Evolutionary conservation across 1,140 invertebrate species (phyloP).

Genomic region (Riptortus pedestris): DNA sequence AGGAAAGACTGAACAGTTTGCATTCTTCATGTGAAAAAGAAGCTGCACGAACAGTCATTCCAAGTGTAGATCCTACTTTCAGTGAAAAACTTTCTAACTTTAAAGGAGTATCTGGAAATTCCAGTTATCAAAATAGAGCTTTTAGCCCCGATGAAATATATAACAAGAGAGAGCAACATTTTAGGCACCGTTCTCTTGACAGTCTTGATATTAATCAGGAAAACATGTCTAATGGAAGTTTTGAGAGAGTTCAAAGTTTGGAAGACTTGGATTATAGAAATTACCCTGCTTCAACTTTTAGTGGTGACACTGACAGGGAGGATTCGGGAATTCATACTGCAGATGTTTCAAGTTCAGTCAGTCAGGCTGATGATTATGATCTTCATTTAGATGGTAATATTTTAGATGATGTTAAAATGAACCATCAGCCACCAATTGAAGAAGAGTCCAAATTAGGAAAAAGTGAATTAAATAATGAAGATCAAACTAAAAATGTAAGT

Average conservation of each 20-base stretch:
- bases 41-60: constrained; percentile 36
- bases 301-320: constrained; percentile 58
- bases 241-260: constrained; percentile 54
- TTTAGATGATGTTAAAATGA: constrained; percentile 27
- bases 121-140: not conserved
- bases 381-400: constrained; percentile 34
- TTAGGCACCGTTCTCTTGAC: constrained; percentile 48
- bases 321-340: constrained; percentile 72
- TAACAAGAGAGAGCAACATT: constrained; percentile 31
- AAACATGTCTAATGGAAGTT: constrained; percentile 42
- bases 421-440: constrained; percentile 28
- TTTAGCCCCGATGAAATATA: constrained; percentile 32
- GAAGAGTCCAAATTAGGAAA: constrained; percentile 25
- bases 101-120: not conserved
- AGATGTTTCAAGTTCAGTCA: constrained; percentile 63
- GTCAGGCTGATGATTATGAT: constrained; percentile 52
- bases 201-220: constrained; percentile 47
- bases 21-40: constrained; percentile 44
- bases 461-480: constrained; percentile 3
- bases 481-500: constrained; percentile 26
- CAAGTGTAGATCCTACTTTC: constrained; percentile 13
- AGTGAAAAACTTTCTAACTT: constrained; percentile 15
- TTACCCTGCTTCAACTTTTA: constrained; percentile 42
- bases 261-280: constrained; percentile 48
- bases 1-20: constrained; percentile 45